A percentile compares a stretch with the other conserved stretches of the same genome.
These are phyloP conservation scores for Drosophila niveifrons DNA, from an alignment of 2,888 invertebrate species.

Conservation along the genomic window DNA sequence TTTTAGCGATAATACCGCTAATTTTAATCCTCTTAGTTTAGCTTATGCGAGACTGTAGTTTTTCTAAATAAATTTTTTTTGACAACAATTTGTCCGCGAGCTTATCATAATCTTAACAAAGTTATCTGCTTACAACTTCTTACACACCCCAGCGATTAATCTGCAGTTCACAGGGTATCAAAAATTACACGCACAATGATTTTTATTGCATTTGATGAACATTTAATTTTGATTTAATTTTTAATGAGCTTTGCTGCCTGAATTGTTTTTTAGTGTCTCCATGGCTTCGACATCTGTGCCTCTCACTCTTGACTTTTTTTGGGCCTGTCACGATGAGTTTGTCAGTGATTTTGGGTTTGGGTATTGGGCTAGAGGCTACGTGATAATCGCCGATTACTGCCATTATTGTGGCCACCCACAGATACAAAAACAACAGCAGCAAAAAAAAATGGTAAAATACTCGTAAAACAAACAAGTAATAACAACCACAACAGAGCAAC, in stretches of 20 bases:
- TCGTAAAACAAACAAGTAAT: slow-evolving; percentile 41
- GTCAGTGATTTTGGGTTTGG: slow-evolving; percentile 20
- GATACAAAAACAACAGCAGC: slow-evolving; percentile 9
- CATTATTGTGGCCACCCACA: slow-evolving; percentile 74
- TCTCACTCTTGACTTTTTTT: slow-evolving; percentile 23
- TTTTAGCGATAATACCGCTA: no score
- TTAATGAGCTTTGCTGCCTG: slow-evolving; percentile 68
- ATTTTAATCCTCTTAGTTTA: no score
- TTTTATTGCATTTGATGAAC: slow-evolving; percentile 77
- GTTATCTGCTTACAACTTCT: neutral
- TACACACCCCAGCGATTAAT: neutral
- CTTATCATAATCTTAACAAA: neutral
- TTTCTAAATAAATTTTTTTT: neutral
- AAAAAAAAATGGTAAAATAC: slow-evolving; percentile 29
- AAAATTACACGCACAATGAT: slow-evolving; percentile 60
- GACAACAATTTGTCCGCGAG: neutral
- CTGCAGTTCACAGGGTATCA: slow-evolving; percentile 9
- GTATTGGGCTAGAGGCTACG: slow-evolving; percentile 42
- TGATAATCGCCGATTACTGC: slow-evolving; percentile 70
- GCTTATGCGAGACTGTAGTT: no score
- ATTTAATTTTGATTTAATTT: slow-evolving; percentile 78
- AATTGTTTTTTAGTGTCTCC: slow-evolving; percentile 29
- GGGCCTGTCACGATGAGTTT: slow-evolving; percentile 53
- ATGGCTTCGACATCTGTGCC: neutral
- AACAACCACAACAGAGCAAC: slow-evolving; percentile 24